Evolutionary conservation across 92 coral and sea anemone genomes (phyloP), one percentile per base, ranked within the genome.

Genomic region (Desmophyllum pertusum): DNA sequence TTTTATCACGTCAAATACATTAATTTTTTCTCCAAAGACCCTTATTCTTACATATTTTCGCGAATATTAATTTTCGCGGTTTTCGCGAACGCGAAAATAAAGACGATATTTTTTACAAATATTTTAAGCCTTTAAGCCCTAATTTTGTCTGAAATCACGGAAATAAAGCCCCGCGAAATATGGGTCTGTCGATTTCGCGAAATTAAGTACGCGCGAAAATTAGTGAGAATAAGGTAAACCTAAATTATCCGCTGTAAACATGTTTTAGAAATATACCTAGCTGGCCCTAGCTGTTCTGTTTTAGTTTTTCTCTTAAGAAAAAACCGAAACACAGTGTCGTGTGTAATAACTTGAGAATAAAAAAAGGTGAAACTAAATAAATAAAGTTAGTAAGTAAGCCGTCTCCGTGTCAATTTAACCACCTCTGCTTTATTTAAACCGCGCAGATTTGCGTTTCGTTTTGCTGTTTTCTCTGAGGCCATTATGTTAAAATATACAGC

Each of bases 391-490:
- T 50, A 15, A 50, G 55, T 50, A 13, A 6, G 55, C 15, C 18
- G 13, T 50, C 13, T 21, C 18, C 13, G 18, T 13, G 30, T 3
- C 30, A 23, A 7, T 67, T 35, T 33, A 67, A 67, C 25, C 43
- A 17, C 73, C 45, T 67, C 25, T 33, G 71, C 33, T 33, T 17
- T 67, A 35, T 67, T 35, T 33, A 35, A 37, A 38, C 25, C 33
- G 42, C 23, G 73, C n/a, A n/a, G 40, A 21, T 67, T 61, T 35
- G 42, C 42, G 42, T 67, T 38, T 5, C 1, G 40, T 18, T 35
- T 67, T 42, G 27, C 39, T 67, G 40, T 67, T 65, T 67, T 38
- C 42, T 19, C 45, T 9, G 73, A 37, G 73, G 73, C 73, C n/a
- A 43, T 35, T 33, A 13, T 35, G 13, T 38, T n/a, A n/a, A n/a